These are phyloP conservation scores for Heteromyza rotundicornis DNA, from an alignment of 2,888 invertebrate species.

Conservation along the genomic window DNA sequence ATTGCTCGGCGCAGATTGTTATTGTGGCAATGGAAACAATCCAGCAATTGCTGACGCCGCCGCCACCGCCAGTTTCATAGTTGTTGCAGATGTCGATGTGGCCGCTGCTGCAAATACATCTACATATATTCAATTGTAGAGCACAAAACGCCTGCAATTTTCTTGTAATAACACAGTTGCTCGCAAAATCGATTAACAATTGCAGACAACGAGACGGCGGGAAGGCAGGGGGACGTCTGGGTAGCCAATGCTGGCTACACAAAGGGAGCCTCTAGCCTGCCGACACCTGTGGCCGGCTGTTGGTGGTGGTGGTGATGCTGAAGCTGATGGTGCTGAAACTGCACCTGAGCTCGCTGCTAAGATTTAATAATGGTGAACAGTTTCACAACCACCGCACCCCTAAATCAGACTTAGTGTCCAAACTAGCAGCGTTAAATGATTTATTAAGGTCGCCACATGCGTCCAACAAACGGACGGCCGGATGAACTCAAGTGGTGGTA, in stretches of 20 bases:
- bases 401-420: constrained; percentile 15
- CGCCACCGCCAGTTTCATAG: too few species aligned
- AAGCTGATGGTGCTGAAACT: constrained; percentile 15
- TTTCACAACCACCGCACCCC: constrained; percentile 13
- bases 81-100: too few species aligned
- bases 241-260: constrained; percentile 15
- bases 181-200: constrained; percentile 41
- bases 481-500: too few species aligned
- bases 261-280: constrained; percentile 33
- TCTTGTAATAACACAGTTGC: constrained; percentile 37
- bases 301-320: too few species aligned
- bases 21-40: not conserved
- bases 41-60: not conserved
- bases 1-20: constrained; percentile 35
- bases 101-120: too few species aligned
- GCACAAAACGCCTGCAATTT: constrained; percentile 32
- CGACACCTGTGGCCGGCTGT: constrained; percentile 31
- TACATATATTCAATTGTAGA: too few species aligned
- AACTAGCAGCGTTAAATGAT: constrained; percentile 31
- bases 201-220: too few species aligned
- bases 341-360: constrained; percentile 17
- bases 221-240: too few species aligned
- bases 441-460: constrained; percentile 36
- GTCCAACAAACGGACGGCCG: constrained; percentile 28
- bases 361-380: constrained; percentile 28